Base-by-base conservation (phyloP, 92 coral and sea anemone genomes). In the Zoanthus solanderi region DNA sequence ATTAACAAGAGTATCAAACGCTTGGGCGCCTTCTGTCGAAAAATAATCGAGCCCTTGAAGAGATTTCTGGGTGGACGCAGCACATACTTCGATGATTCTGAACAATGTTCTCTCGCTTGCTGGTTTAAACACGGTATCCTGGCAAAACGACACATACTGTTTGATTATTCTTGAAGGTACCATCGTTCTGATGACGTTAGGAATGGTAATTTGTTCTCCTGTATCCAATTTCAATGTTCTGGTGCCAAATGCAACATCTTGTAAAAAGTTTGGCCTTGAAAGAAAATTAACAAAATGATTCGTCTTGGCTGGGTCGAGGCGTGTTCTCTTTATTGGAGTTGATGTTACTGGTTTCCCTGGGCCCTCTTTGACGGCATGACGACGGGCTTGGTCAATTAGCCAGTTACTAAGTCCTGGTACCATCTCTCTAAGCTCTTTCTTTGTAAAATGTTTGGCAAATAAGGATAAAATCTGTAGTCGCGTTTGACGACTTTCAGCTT, bases 401-500 rank as follows among this genome's bases (percentile, higher is more conserved):
- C 57, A 52, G 57, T 52, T 87, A 31, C 90, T 65, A 10, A 87
- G 84, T 61, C 90, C 86, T 69, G 90, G 79, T 66, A 87, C 78
- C 86, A 87, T 65, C 76, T 69, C 86, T 58, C 79, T 78, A 66
- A 87, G 84, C 72, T 68, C 54, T 84, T 87, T 71, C 85, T 87
- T 87, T 42, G 86, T 57, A 87, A 78, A 78, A 37, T 65, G 89
- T 77, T 86, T 86, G 6, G 89, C 84, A 86, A 76, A 76, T 9
- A 86, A 61, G 63, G 90, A 87, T 11, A 87, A 78, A 63, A 87
- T 87, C 78, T 87, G 79, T 66, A 87, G 76, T 60, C 89, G 72
- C 44, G 89, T 87, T 7, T 87, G 89, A 17, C 79, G 90, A 87
- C 50, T 87, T 87, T 87, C 90, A 14, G 90, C 85, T 87, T 87